Percentiles rank a stretch among this genome's conserved stretches.
Evolutionary conservation across 2,113 vertebrate genomes (phyloP).

Genomic region (Cynoglossus semilaevis): DNA sequence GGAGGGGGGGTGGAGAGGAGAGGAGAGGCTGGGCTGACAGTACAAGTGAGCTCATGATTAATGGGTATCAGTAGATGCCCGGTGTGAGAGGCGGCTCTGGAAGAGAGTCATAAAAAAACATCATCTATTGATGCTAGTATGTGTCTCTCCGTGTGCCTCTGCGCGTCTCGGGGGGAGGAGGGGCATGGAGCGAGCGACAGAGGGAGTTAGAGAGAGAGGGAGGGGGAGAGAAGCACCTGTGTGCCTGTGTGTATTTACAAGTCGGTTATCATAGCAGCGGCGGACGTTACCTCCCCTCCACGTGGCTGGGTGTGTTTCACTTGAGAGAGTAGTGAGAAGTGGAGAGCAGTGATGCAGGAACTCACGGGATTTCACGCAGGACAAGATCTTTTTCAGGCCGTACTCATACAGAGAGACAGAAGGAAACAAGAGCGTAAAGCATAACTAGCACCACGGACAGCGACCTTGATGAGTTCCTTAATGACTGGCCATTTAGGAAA

Average conservation of each 20-base stretch:
- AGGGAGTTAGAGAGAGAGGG: background rate
- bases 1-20: constrained; percentile 9
- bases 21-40: constrained; percentile 49
- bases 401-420: too few relatives aligned
- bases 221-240: constrained; percentile 24
- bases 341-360: too few relatives aligned
- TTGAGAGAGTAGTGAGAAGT: too few relatives aligned
- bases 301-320: too few relatives aligned
- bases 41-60: constrained; percentile 68
- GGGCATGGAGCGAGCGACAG: background rate
- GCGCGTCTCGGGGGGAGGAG: constrained; percentile 6
- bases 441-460: background rate
- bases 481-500: too few relatives aligned
- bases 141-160: constrained; percentile 15
- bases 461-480: background rate
- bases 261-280: background rate
- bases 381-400: too few relatives aligned
- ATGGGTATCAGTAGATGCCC: constrained; percentile 65
- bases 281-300: background rate
- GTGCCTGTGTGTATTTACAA: constrained; percentile 13
- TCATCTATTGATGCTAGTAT: constrained; percentile 33
- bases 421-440: background rate
- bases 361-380: too few relatives aligned
- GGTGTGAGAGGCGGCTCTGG: constrained; percentile 45
- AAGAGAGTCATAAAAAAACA: constrained; percentile 51